Evolutionary conservation across 2,113 vertebrate genomes (phyloP).

Genomic region (Corythoichthys haematopterus): DNA sequence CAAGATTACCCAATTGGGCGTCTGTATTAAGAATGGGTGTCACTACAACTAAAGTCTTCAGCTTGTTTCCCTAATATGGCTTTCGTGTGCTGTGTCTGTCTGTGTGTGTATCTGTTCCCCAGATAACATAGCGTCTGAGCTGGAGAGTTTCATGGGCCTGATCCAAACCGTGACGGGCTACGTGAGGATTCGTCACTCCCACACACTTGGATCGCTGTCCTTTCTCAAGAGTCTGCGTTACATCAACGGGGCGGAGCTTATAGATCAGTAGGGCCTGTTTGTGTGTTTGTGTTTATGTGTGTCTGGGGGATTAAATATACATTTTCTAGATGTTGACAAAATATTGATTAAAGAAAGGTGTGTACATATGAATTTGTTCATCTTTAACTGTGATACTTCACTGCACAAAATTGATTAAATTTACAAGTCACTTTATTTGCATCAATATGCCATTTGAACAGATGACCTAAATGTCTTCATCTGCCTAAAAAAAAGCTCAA

Average conservation of each 20-base stretch:
- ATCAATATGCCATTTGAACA: no score
- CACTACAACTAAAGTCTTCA: conserved; percentile 1
- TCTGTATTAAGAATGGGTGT: conserved; percentile 17
- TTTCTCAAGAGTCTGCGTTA: conserved; percentile 91
- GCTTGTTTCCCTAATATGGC: conserved; percentile 6
- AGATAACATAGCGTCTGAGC: conserved; percentile 95
- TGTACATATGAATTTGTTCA: no score
- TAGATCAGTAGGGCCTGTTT: conserved; percentile 79
- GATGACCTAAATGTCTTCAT: no score
- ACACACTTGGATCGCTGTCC: conserved; percentile 88
- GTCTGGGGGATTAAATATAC: neutral
- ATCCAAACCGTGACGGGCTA: conserved; percentile 93
- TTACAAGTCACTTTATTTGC: no score
- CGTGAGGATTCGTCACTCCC: conserved; percentile 93
- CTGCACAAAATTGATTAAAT: no score
- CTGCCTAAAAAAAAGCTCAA: no score
- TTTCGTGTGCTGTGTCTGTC: conserved; percentile 1
- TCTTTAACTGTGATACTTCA: no score
- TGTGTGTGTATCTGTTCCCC: conserved; percentile 27
- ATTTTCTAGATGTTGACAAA: no score
- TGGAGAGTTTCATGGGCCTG: conserved; percentile 96
- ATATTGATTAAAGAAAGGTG: no score
- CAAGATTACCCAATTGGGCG: neutral
- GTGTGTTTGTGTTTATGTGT: conserved; percentile 3
- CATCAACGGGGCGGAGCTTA: conserved; percentile 88